Percentiles rank a stretch among this genome's conserved stretches.
Evolutionary conservation across 2,797 vertebrate species (phyloP).

Genomic region (Microcaecilia unicolor): DNA sequence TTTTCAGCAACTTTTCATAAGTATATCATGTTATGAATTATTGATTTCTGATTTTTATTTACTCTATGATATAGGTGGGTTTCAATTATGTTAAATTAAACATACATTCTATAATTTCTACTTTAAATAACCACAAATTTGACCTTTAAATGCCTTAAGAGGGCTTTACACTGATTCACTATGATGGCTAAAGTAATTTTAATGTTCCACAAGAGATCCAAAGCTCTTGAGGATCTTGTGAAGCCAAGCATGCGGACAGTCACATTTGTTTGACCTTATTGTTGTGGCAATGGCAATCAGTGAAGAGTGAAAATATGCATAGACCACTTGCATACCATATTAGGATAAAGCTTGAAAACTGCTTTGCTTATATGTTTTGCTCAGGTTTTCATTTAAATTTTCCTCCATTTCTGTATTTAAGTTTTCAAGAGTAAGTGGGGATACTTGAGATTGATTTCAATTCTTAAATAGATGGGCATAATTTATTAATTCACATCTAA

Average conservation of each 20-base stretch:
- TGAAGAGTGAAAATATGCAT: conserved; percentile 40
- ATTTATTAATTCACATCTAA: conserved; percentile 92
- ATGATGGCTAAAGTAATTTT: conserved; percentile 86
- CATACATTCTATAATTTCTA: conserved; percentile 53
- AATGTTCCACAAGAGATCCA: conserved; percentile 63
- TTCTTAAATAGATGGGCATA: conserved; percentile 82
- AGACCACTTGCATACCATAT: conserved; percentile 57
- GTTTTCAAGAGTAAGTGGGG: conserved; percentile 53
- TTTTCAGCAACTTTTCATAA: too few relatives aligned
- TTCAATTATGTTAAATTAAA: too few relatives aligned
- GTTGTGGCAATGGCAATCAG: conserved; percentile 59
- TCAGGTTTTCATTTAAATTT: conserved; percentile 13
- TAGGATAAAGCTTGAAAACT: conserved; percentile 36
- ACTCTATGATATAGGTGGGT: too few relatives aligned
- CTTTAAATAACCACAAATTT: conserved; percentile 62
- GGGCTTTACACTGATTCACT: conserved; percentile 80
- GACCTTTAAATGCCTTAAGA: conserved; percentile 72
- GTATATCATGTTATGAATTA: too few relatives aligned
- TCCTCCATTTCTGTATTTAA: conserved; percentile 25
- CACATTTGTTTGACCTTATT: conserved; percentile 74
- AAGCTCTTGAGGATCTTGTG: conserved; percentile 51
- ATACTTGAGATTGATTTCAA: conserved; percentile 74
- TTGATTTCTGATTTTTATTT: too few relatives aligned
- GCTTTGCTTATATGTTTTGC: conserved; percentile 27
- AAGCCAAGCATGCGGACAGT: conserved; percentile 53